phyloP scores from a whole-genome alignment of 23 tunicate genomes.

The Corella eumyota region DNA sequence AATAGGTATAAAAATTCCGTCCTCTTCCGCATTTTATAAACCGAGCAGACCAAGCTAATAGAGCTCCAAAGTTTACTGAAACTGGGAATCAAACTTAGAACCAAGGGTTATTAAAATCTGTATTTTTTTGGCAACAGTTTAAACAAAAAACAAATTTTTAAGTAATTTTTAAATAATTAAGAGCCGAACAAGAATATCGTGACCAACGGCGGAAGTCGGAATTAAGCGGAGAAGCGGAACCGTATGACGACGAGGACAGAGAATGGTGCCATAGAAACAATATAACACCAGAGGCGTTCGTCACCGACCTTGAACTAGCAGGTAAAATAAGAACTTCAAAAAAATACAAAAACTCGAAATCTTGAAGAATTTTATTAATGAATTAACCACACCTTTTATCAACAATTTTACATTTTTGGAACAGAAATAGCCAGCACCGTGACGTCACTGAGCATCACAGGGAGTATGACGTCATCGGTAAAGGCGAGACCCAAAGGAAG shows the following conservation, averaged over 20 bases:
- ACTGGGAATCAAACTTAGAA: no score
- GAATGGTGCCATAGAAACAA: conserved; percentile 73
- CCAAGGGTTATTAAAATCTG: no score
- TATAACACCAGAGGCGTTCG: conserved; percentile 36
- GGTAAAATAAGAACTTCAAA: conserved; percentile 13
- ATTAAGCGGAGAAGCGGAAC: conserved; percentile 52
- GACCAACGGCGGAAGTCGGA: conserved; percentile 53
- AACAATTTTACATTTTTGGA: not conserved
- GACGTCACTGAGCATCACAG: conserved; percentile 27
- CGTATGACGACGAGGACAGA: conserved; percentile 77
- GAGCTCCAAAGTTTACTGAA: no score
- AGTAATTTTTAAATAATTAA: conserved; percentile 5
- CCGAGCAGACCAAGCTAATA: no score
- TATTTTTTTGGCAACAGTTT: no score
- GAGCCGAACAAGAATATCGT: conserved; percentile 74
- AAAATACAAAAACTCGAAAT: not conserved
- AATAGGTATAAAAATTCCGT: no score
- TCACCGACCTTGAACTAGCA: conserved; percentile 65
- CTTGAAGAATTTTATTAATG: not conserved
- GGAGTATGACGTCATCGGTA: conserved; percentile 6
- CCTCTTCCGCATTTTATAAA: no score
- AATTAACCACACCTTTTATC: not conserved
- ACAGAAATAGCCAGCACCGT: conserved; percentile 37
- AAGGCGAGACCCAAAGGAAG: conserved; percentile 6
- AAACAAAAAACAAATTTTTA: no score